phyloP scores from a whole-genome alignment of 92 coral and sea anemone species.

The Hydrozoanthus gracilis region DNA sequence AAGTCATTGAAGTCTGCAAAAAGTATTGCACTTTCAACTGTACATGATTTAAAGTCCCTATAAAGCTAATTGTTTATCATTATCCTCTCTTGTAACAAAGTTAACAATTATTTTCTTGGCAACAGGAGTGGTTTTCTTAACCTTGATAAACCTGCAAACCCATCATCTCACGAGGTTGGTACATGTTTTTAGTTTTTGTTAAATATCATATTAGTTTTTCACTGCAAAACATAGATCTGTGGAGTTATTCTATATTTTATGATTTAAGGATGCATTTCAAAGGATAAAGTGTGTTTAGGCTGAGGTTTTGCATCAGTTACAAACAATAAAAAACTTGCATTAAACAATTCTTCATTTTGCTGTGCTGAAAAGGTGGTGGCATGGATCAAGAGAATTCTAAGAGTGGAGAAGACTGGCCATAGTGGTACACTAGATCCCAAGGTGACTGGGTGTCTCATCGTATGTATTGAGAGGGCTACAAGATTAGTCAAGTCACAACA shows the following conservation, averaged over 20 bases:
- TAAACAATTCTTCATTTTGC: no score
- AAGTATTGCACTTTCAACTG: no score
- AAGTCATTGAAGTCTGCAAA: no score
- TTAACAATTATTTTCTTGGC: not conserved
- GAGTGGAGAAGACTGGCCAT: slow-evolving; percentile 99
- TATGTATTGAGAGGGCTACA: slow-evolving; percentile 97
- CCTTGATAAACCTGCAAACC: slow-evolving; percentile 98
- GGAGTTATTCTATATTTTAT: no score
- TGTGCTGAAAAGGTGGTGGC: slow-evolving; percentile 85
- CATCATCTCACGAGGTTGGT: slow-evolving; percentile 97
- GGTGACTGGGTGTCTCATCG: slow-evolving; percentile 98
- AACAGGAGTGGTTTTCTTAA: slow-evolving; percentile 96
- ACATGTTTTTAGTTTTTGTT: not conserved
- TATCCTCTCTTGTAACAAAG: no score
- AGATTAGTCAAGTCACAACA: slow-evolving; percentile 98
- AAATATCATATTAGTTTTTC: not conserved
- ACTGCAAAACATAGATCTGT: not conserved
- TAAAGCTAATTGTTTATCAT: no score
- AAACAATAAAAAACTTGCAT: no score
- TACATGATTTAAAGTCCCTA: no score
- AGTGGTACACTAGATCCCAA: slow-evolving; percentile 99
- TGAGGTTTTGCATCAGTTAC: no score
- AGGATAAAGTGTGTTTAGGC: no score
- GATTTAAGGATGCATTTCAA: no score
- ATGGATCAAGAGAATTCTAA: slow-evolving; percentile 94